Base-by-base conservation (phyloP, 92 coral and sea anemone genomes). In the Phymanthus crucifer region DNA sequence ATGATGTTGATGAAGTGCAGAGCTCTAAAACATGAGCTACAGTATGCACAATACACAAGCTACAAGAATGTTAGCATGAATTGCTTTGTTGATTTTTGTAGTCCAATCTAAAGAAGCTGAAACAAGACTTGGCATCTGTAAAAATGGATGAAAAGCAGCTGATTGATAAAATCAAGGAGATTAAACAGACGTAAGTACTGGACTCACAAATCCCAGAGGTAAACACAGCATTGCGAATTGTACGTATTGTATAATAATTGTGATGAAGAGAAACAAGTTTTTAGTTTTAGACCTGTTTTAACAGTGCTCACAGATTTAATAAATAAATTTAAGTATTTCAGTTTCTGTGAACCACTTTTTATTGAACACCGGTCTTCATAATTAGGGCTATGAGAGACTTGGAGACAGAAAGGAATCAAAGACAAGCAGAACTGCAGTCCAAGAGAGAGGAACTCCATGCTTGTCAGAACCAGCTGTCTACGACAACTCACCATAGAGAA, bases 351-450 rank as follows among this genome's bases (percentile, higher is more conserved):
- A 14, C 0, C n/a, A 19, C 6, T n/a, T 27, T 24, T n/a, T 1
- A 23, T 6, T 6, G 1, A 1, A 0, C 12, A 24, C n/a, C 27
- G 33, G 1, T 12, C 9, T 52, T 77, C 23, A 17, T 70, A 23
- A 65, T 35, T 40, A 95, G 98, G 23, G 98, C 98, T 24, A 93
- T 93, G 90, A 92, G 92, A 33, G 98, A 95, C 80, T 81, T 90
- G 7, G 98, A 95, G 36, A 88, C 98, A 54, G 98, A 95, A 76
- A 83, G 95, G 32, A 87, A 79, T 45, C 93, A 90, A 87, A 82
- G 98, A 75, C 92, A 93, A 57, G 87, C 83, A 36, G 82, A 58
- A 7, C 91, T 95, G 23, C 86, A 61, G 73, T 81, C 83, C 40
- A 93, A 88, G 73, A 85, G 94, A 54, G 98, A 95, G 68, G 95